Conservation (phyloP, 2,113 vertebrate species). For the Anolis carolinensis region DNA sequence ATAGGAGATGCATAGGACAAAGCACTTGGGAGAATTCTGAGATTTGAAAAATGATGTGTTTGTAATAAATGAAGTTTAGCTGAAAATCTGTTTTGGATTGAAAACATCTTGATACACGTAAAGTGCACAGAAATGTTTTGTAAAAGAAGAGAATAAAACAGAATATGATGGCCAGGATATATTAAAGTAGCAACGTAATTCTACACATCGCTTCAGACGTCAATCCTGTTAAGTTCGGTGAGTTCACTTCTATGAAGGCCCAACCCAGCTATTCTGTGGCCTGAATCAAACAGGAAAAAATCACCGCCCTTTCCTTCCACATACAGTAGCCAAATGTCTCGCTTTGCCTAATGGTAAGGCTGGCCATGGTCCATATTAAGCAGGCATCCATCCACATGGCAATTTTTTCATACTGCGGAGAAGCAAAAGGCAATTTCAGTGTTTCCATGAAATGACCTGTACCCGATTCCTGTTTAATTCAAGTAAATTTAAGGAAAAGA, state of each 20-base stretch:
- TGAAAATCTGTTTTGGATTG: accelerated
- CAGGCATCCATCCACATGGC: background rate
- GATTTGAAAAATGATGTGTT: background rate
- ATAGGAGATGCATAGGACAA: background rate
- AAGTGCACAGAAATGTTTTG: background rate
- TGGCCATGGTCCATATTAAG: background rate
- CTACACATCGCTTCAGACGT: background rate
- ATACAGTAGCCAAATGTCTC: too few relatives aligned
- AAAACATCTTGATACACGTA: background rate
- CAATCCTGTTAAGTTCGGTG: background rate
- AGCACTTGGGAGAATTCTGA: accelerated
- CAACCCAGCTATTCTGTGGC: too few relatives aligned
- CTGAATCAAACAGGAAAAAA: too few relatives aligned
- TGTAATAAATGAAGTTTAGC: accelerated
- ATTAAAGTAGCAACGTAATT: background rate
- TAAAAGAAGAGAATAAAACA: background rate
- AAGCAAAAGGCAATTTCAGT: background rate
- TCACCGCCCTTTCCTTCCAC: too few relatives aligned
- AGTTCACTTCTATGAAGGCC: background rate
- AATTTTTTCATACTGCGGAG: background rate
- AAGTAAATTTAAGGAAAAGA: background rate
- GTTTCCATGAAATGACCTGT: background rate
- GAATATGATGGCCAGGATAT: background rate
- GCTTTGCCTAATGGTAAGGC: too few relatives aligned
- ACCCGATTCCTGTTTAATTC: background rate